A percentile compares a stretch with the other conserved stretches of the same genome.
phyloP scores from a whole-genome alignment of 1,140 invertebrate genomes.

The Drosophila nikananu region DNA sequence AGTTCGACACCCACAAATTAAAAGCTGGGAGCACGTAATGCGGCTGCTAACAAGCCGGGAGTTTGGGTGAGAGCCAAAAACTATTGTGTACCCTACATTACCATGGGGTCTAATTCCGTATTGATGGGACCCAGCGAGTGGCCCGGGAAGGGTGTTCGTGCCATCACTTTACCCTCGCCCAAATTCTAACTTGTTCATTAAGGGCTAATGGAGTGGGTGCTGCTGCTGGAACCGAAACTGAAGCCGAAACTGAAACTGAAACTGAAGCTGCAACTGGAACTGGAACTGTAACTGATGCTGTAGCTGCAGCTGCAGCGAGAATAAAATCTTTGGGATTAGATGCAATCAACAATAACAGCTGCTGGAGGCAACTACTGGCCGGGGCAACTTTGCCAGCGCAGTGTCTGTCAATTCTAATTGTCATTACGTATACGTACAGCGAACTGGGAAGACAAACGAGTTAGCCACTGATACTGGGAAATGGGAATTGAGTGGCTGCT shows the following conservation, averaged over 20 bases:
- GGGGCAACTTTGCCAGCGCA: constrained; percentile 64
- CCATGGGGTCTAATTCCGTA: constrained; percentile 15
- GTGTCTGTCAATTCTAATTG: constrained; percentile 82
- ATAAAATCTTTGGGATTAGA: constrained; percentile 80
- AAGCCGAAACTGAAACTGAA: background rate
- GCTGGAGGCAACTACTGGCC: constrained; percentile 45
- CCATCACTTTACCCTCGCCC: constrained; percentile 6
- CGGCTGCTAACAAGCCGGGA: constrained; percentile 43
- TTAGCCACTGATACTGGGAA: constrained; percentile 77
- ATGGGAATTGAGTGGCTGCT: constrained; percentile 50
- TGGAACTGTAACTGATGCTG: background rate
- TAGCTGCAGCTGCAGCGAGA: constrained; percentile 55
- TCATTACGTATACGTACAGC: constrained; percentile 83
- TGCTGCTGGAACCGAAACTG: constrained; percentile 16
- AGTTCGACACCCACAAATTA: constrained; percentile 30
- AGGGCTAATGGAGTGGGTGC: constrained; percentile 60
- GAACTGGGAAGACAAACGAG: constrained; percentile 79
- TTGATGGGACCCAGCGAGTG: constrained; percentile 7
- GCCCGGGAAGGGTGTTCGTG: constrained; percentile 5
- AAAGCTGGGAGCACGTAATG: constrained; percentile 47
- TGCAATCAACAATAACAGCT: constrained; percentile 82
- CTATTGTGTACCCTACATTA: constrained; percentile 31
- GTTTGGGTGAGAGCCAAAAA: constrained; percentile 17
- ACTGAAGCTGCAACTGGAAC: background rate
- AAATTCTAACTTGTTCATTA: constrained; percentile 67